A percentile compares a stretch with the other conserved stretches of the same genome.
Evolutionary conservation across 1,140 invertebrate species (phyloP).

Genomic region (Magallana gigas): DNA sequence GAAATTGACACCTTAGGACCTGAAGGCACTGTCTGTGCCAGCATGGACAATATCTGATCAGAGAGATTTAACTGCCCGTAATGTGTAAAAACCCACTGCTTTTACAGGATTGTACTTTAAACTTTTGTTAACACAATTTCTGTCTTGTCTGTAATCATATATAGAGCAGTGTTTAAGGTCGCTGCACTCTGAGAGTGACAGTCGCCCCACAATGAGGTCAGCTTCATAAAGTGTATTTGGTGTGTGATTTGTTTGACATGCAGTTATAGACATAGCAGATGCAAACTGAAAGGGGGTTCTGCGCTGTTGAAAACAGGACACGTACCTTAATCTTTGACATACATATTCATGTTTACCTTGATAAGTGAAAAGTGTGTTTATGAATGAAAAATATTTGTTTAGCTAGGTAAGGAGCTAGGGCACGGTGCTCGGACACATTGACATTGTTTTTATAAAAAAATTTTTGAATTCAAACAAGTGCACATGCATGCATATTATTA

Average conservation of each 20-base stretch:
- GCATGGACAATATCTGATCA: too few relatives aligned
- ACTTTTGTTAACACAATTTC: not conserved
- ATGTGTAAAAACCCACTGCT: not conserved
- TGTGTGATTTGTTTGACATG: slow-evolving; percentile 21
- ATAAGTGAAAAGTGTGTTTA: not conserved
- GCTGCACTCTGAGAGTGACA: not conserved
- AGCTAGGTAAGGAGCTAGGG: not conserved
- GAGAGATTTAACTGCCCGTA: too few relatives aligned
- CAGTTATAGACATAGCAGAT: not conserved
- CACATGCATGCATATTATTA: too few relatives aligned
- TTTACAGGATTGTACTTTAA: not conserved
- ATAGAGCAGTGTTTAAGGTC: not conserved
- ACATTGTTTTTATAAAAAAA: too few relatives aligned
- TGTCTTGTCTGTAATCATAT: slow-evolving; percentile 10
- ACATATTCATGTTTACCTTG: not conserved
- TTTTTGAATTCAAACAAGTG: too few relatives aligned
- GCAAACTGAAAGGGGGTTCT: not conserved
- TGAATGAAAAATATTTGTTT: slow-evolving; percentile 19
- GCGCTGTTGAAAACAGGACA: not conserved
- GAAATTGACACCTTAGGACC: too few relatives aligned
- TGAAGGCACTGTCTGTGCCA: too few relatives aligned
- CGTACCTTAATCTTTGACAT: not conserved
- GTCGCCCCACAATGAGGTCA: not conserved
- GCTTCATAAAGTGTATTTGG: not conserved
- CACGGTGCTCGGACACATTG: too few relatives aligned